These are phyloP conservation scores for Dioctria rufipes DNA, from an alignment of 2,888 invertebrate species.

Conservation along the genomic window DNA sequence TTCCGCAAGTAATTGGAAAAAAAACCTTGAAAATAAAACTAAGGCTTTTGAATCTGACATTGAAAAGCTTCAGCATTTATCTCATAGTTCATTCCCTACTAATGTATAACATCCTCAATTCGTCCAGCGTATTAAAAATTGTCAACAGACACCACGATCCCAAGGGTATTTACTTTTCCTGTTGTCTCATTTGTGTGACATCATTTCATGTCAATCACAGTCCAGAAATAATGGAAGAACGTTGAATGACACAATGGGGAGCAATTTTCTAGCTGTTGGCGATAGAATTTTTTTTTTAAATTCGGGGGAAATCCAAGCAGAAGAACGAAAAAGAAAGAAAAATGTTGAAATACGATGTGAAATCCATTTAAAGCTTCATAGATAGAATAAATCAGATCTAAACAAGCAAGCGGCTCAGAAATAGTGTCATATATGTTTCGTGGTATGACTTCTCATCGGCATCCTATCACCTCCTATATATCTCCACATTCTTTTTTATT, in stretches of 20 bases:
- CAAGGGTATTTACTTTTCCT: slow-evolving; percentile 17
- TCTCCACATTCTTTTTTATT: not conserved
- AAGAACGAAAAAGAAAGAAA: not conserved
- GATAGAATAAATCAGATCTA: slow-evolving; percentile 24
- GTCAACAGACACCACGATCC: slow-evolving; percentile 8
- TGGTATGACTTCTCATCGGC: not conserved
- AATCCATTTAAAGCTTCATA: slow-evolving; percentile 38
- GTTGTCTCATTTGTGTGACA: slow-evolving; percentile 30
- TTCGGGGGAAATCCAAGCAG: not conserved
- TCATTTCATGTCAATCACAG: slow-evolving; percentile 30
- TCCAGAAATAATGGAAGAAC: slow-evolving; percentile 21
- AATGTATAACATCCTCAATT: not conserved
- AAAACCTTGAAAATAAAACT: not conserved
- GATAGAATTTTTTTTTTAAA: not conserved
- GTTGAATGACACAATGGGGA: slow-evolving; percentile 24
- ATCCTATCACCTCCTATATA: not conserved
- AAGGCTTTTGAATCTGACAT: not conserved
- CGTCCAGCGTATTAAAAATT: slow-evolving; percentile 16
- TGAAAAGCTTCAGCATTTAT: not conserved
- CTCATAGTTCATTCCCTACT: not conserved
- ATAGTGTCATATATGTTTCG: not conserved
- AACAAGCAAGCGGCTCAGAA: slow-evolving; percentile 2
- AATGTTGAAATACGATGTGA: slow-evolving; percentile 10
- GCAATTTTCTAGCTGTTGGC: slow-evolving; percentile 34
- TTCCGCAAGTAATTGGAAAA: not conserved